These are phyloP conservation scores for Spisula subtruncata DNA, from an alignment of 2,888 invertebrate species.

Conservation along the genomic window DNA sequence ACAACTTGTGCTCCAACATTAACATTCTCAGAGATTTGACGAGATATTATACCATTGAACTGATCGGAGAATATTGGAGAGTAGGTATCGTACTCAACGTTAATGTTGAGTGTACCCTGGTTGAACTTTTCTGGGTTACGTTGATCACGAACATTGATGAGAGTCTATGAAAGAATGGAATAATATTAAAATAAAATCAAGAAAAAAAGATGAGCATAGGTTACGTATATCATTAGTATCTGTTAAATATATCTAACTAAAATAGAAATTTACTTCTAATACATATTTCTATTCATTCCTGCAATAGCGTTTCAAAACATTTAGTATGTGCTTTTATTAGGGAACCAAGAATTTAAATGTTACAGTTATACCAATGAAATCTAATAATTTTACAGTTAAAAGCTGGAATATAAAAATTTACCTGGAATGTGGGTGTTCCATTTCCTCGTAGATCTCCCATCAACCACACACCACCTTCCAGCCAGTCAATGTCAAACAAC, in stretches of 20 bases:
- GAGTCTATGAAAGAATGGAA: conserved; percentile 63
- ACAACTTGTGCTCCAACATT: conserved; percentile 76
- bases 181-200: neutral
- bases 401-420: conserved; percentile 26
- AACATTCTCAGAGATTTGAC: conserved; percentile 77
- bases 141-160: conserved; percentile 78
- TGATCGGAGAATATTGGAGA: conserved; percentile 60
- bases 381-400: too few species aligned
- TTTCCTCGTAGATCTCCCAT: conserved; percentile 43
- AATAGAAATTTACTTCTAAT: too few species aligned
- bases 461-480: conserved; percentile 48
- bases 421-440: conserved; percentile 50
- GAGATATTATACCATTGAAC: conserved; percentile 46
- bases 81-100: conserved; percentile 74
- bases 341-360: too few species aligned
- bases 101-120: conserved; percentile 75
- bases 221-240: neutral
- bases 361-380: too few species aligned
- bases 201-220: neutral
- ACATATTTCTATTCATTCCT: too few species aligned
- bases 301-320: too few species aligned
- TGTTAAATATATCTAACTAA: too few species aligned
- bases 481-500: conserved; percentile 48
- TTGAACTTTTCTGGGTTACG: conserved; percentile 78
- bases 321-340: too few species aligned